phyloP scores from a whole-genome alignment of 1,140 invertebrate species.

The Dendroctonus valens region DNA sequence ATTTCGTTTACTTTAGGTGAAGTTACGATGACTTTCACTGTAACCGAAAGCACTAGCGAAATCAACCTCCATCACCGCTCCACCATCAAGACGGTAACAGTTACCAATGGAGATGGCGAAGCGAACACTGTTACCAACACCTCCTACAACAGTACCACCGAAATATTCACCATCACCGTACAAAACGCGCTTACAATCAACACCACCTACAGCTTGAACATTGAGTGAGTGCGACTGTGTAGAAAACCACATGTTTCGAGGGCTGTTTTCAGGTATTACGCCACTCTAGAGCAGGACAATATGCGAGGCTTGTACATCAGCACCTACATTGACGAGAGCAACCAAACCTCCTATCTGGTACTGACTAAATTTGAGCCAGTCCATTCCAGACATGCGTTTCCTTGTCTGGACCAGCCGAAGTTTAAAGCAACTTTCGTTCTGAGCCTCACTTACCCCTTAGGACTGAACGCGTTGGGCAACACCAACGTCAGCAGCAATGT shows the following conservation, averaged over 20 bases:
- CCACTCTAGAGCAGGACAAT: constrained; percentile 44
- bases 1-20: constrained; percentile 1
- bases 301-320: constrained; percentile 77
- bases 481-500: neutral
- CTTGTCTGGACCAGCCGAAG: constrained; percentile 28
- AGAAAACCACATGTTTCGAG: neutral
- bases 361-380: constrained; percentile 35
- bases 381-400: constrained; percentile 27
- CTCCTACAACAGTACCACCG: constrained; percentile 4
- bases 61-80: constrained; percentile 5
- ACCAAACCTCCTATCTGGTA: constrained; percentile 48
- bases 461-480: constrained; percentile 1
- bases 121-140: neutral
- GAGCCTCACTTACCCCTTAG: constrained; percentile 19
- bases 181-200: neutral
- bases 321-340: constrained; percentile 58
- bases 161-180: constrained; percentile 11
- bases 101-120: neutral
- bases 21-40: constrained; percentile 16
- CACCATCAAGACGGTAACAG: neutral
- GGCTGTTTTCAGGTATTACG: constrained; percentile 12
- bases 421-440: constrained; percentile 30
- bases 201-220: constrained; percentile 8
- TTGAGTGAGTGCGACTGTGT: neutral
- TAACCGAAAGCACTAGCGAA: constrained; percentile 1